These are phyloP conservation scores for Dryobota labecula DNA, from an alignment of 2,888 invertebrate species.

Conservation along the genomic window DNA sequence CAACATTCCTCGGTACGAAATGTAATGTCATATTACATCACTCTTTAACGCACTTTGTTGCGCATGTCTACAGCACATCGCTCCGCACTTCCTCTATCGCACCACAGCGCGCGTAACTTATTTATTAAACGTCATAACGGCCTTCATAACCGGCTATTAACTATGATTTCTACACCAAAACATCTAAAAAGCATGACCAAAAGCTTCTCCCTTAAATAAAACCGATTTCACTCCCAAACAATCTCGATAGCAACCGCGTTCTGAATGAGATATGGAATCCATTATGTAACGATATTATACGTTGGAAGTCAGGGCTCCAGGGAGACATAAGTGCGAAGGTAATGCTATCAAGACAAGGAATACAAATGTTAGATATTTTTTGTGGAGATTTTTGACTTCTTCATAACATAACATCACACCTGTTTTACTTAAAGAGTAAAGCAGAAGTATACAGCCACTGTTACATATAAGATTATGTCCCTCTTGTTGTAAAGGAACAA, in stretches of 20 bases:
- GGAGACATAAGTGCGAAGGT: conserved; percentile 40
- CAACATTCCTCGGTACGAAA: no score
- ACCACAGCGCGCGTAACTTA: no score
- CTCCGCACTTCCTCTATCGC: no score
- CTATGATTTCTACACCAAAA: neutral
- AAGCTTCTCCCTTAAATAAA: neutral
- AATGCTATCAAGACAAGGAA: conserved; percentile 40
- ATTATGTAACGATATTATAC: conserved; percentile 39
- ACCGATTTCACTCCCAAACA: conserved; percentile 13
- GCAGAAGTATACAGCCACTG: neutral
- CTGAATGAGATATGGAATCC: conserved; percentile 43
- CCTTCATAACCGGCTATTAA: no score
- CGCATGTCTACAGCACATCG: no score
- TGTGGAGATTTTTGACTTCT: neutral
- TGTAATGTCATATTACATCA: no score
- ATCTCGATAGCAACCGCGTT: conserved; percentile 20
- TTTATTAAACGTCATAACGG: no score
- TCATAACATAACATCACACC: neutral
- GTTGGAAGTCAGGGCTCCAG: conserved; percentile 31
- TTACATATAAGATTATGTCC: no score
- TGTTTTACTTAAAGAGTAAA: neutral
- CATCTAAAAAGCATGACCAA: no score
- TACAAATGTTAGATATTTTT: conserved; percentile 1
- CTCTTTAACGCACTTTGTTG: no score
- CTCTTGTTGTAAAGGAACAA: no score